phyloP scores from a whole-genome alignment of 2,113 vertebrate genomes.

The Solea senegalensis region DNA sequence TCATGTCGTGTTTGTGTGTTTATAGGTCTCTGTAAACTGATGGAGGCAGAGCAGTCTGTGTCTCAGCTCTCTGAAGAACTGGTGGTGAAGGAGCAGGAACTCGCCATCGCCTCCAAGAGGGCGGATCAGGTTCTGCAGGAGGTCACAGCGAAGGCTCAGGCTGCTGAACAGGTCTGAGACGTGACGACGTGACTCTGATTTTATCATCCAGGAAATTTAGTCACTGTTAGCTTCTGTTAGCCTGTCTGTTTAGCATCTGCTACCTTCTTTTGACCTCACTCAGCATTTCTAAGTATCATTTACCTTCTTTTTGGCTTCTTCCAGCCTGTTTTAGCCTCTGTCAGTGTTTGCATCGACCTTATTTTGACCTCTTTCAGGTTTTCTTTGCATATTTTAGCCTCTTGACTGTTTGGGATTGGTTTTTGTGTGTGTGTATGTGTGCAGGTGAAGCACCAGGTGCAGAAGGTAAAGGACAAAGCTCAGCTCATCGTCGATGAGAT shows the following conservation, averaged over 20 bases:
- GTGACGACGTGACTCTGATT: too few species aligned
- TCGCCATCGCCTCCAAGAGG: constrained; percentile 81
- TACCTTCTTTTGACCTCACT: too few species aligned
- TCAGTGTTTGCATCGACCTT: too few species aligned
- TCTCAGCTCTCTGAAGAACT: constrained; percentile 83
- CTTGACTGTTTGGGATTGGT: background rate
- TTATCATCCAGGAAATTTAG: too few species aligned
- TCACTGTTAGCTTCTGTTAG: too few species aligned
- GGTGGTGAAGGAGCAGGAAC: constrained; percentile 82
- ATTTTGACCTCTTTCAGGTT: background rate
- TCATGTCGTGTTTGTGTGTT: background rate
- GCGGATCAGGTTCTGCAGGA: constrained; percentile 84
- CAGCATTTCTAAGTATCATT: background rate
- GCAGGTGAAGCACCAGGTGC: constrained; percentile 84
- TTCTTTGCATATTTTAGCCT: background rate
- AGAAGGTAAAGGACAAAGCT: constrained; percentile 88
- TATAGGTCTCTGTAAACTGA: constrained; percentile 84
- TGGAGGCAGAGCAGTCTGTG: constrained; percentile 86
- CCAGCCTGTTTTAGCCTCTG: too few species aligned
- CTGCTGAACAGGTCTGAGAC: constrained; percentile 78
- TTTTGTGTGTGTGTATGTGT: background rate
- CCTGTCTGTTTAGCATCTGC: too few species aligned
- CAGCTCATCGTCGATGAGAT: constrained; percentile 88
- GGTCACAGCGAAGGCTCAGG: constrained; percentile 85
- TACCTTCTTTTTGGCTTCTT: background rate